A percentile compares a stretch with the other conserved stretches of the same genome.
Evolutionary conservation across 2,113 vertebrate species (phyloP).

Genomic region (Panthera tigris): DNA sequence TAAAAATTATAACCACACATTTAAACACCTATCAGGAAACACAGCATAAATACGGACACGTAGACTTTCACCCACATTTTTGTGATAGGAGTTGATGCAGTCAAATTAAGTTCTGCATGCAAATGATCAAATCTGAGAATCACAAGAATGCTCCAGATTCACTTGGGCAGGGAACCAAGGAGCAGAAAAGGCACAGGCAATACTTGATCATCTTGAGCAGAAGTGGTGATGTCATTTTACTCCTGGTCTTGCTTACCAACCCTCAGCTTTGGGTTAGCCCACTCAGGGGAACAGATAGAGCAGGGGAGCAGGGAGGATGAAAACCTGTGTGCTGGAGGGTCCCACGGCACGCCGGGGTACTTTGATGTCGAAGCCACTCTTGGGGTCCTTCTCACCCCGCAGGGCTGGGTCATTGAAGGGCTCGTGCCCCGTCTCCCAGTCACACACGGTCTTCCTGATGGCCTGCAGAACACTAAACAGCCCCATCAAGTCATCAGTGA

Average conservation of each 20-base stretch:
- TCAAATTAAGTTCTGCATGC: not conserved
- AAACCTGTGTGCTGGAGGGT: constrained; percentile 93
- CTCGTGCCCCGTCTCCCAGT: constrained; percentile 91
- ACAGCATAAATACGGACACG: not conserved
- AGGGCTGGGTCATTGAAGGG: constrained; percentile 92
- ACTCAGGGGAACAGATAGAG: not conserved
- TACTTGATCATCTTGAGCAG: not conserved
- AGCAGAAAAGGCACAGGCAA: not conserved
- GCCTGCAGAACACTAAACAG: constrained; percentile 91
- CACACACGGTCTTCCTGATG: constrained; percentile 93
- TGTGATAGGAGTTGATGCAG: not conserved
- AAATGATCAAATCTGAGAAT: not conserved
- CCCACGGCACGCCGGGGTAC: constrained; percentile 92
- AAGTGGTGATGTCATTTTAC: not conserved
- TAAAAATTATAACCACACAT: not conserved
- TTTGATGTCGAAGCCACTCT: constrained; percentile 94
- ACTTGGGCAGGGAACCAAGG: not conserved
- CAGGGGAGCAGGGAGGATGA: not conserved
- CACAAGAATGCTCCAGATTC: not conserved
- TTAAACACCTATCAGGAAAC: not conserved
- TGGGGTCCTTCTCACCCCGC: constrained; percentile 93
- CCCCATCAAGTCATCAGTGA: not conserved
- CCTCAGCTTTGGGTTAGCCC: not conserved
- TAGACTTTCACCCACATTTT: not conserved
- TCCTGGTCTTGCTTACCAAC: not conserved